Evolutionary conservation across 2,888 invertebrate genomes (phyloP).

Genomic region (Erpobdella octoculata): DNA sequence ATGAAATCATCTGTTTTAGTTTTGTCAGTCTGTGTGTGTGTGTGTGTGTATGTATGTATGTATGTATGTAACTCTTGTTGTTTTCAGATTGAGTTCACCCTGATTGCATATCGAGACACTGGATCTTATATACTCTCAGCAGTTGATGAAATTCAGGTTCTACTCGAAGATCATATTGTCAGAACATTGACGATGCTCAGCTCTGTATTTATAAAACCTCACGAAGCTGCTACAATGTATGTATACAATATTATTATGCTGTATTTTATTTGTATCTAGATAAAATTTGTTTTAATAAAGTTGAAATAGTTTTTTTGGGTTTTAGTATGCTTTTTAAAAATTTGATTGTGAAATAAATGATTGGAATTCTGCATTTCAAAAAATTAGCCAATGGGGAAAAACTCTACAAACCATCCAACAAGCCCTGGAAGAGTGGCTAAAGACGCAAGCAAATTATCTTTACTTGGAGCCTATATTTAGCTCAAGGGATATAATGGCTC

Average conservation of each 20-base stretch:
- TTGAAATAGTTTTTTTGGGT: not conserved
- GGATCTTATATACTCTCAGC: slow-evolving; percentile 47
- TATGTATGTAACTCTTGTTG: not conserved
- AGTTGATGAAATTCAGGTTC: slow-evolving; percentile 50
- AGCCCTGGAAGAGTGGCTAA: slow-evolving; percentile 87
- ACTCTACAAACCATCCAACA: slow-evolving; percentile 78
- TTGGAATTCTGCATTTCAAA: no score
- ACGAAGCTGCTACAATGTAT: slow-evolving; percentile 42
- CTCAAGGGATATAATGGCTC: slow-evolving; percentile 91
- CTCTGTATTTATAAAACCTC: slow-evolving; percentile 51
- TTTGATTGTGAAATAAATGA: no score
- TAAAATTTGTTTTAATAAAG: not conserved
- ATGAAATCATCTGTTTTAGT: no score
- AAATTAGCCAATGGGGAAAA: slow-evolving; percentile 74
- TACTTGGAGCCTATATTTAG: slow-evolving; percentile 93
- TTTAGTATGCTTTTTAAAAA: no score
- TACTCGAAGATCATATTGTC: slow-evolving; percentile 51
- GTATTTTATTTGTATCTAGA: no score
- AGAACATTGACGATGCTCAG: slow-evolving; percentile 52
- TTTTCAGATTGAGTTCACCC: slow-evolving; percentile 19
- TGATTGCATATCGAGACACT: slow-evolving; percentile 47
- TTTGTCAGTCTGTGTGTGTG: not conserved
- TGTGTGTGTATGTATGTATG: not conserved
- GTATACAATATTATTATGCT: not conserved
- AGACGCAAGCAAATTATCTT: slow-evolving; percentile 92